Evolutionary conservation across 2,888 invertebrate species (phyloP), one percentile per base, ranked within the genome.

Genomic region (Hydrotaea cyrtoneurina): DNA sequence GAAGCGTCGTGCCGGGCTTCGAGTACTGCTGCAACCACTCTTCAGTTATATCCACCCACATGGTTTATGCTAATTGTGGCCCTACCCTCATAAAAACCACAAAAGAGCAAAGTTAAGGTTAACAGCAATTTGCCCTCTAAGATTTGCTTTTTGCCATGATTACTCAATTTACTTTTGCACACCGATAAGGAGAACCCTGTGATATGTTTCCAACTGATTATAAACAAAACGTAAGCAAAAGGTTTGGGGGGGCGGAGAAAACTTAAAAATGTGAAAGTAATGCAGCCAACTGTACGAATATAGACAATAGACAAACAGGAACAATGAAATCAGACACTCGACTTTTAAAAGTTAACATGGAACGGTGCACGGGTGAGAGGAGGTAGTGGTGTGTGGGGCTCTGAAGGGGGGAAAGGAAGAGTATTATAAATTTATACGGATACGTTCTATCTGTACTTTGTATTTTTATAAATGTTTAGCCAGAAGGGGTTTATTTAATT

Each of bases 101-200:
- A 80, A 80, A 80, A 80, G 83, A 78, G 26, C 74, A 84, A 80
- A 78, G 78, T 80, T 26, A 59, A 59, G 80, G 74, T 84, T 80
- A 72, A 80, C 74, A 84, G 78, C 72, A 75, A 84, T 80, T 75
- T 80, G 78, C 83, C 78, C 78, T 84, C 78, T 80, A 69, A 78
- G 74, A 80, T 80, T 78, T 75, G 3, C 59, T 26, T 62, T 78
- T 80, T 64, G 69, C 43, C 74, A 71, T 80, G 80, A 83, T 83
- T 80, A 78, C 78, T 83, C 78, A 80, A 83, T 83, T 83, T 78
- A 55, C 80, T 69, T 23, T 46, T 17, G 23, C 21, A 1, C 23
- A 69, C 0, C 4, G 39, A 31, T 2, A 2, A 69, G 21, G 46
- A 69, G 17, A 43, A 3, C 43, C 13, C 23, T 13, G 36, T 66